Base-by-base conservation (phyloP, 2,888 invertebrate genomes). In the Epistrophe eligans region DNA sequence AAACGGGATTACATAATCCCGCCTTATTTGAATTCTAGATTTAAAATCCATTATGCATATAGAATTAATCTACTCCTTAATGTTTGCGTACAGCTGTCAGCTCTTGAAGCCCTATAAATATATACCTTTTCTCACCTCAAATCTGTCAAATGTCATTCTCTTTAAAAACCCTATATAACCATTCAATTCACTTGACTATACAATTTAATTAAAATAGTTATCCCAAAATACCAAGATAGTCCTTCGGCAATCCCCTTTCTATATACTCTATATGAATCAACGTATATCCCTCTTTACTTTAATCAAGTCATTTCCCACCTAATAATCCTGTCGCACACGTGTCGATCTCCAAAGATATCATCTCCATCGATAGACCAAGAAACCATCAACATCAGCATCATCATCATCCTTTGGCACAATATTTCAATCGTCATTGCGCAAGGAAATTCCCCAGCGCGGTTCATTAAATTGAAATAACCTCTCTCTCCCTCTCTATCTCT, bases 401-500 rank as follows among this genome's bases (percentile, higher is more conserved):
- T 32, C 45, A n/a, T 19, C 52, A 19, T 45, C 32, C n/a, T 24
- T 17, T 17, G 8, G 24, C 17, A 15, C 50, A 57, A 45, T 57
- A 66, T 70, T 55, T 62, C 55, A 55, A 43, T 76, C 50, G 64
- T 80, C 81, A 50, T 57, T 52, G 57, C 58, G 57, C 58, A 55
- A 48, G 58, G 76, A 50, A 84, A 55, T 45, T 52, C 74, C 62
- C 64, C 76, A 43, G 45, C 71, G 66, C 64, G 60, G 74, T 79
- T 83, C 87, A 87, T 87, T 87, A 87, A 83, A 82, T 79, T 55
- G 79, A 72, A 87, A 83, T 87, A 50, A 83, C 83, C 60, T 72
- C 32, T 8, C 52, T 77, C 24, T 4, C 43, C 55, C 55, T 43
- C 55, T 32, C 55, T 43, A 48, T 32, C 62, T 77, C 24, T 4